phyloP scores from a whole-genome alignment of 2,888 invertebrate genomes.

The Tachina lurida region DNA sequence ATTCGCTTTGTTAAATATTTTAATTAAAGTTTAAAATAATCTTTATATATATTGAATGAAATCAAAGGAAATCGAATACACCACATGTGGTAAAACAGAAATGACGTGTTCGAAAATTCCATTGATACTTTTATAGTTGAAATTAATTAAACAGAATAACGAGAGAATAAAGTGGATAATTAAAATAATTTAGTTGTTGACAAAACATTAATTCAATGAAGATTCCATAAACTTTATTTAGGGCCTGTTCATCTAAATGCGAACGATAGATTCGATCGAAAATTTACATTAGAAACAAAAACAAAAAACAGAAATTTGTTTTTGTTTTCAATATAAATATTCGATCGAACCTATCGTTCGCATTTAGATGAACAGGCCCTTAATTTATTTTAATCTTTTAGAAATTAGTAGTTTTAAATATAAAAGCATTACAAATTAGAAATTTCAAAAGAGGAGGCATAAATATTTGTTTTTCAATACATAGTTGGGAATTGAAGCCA shows the following conservation, averaged over 20 bases:
- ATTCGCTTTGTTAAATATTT: neutral
- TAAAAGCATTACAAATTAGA: too few species aligned
- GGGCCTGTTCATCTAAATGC: too few species aligned
- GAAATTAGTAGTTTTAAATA: neutral
- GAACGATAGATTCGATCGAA: too few species aligned
- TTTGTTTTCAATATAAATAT: too few species aligned
- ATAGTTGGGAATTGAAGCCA: too few species aligned
- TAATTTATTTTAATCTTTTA: neutral
- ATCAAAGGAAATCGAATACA: neutral
- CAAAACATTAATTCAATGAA: constrained; percentile 13
- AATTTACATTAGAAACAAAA: too few species aligned
- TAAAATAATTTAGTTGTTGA: constrained; percentile 1
- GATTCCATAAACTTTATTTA: constrained; percentile 1
- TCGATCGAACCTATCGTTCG: too few species aligned
- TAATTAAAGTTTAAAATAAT: constrained; percentile 1
- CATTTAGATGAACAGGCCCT: too few species aligned
- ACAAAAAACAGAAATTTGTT: too few species aligned
- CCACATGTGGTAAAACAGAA: constrained; percentile 20
- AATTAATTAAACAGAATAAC: constrained; percentile 8
- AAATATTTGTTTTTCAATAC: too few species aligned
- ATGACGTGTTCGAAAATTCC: neutral
- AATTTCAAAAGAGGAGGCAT: too few species aligned
- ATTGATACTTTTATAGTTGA: neutral
- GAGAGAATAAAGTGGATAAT: neutral
- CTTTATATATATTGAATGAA: neutral